These are phyloP conservation scores for Caerostris extrusa DNA, from an alignment of 1,140 invertebrate genomes.

Conservation along the genomic window DNA sequence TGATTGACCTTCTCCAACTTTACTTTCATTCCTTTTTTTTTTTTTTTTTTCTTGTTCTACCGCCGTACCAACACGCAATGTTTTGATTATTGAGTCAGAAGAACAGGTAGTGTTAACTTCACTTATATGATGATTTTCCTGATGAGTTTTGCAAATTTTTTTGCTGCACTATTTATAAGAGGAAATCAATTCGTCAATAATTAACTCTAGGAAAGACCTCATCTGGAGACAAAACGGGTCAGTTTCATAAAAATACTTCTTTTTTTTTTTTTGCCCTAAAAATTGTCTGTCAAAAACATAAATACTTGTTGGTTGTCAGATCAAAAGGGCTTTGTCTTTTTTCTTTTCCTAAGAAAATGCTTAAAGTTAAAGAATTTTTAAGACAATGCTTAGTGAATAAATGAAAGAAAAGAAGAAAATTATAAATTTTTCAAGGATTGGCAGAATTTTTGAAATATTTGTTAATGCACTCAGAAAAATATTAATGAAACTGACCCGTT, in stretches of 20 bases:
- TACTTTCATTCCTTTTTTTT: neutral
- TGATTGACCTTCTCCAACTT: constrained; percentile 53
- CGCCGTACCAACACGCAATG: neutral
- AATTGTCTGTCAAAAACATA: too few relatives aligned
- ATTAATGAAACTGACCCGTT: neutral
- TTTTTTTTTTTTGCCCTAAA: neutral
- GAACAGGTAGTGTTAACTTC: neutral
- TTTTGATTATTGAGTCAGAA: neutral
- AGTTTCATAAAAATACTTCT: neutral
- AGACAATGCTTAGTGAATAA: too few relatives aligned
- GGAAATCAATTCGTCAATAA: constrained; percentile 8
- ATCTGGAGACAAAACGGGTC: neutral
- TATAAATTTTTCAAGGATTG: too few relatives aligned
- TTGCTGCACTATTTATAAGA: neutral
- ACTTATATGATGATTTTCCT: neutral
- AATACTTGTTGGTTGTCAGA: too few relatives aligned
- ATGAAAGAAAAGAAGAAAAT: too few relatives aligned
- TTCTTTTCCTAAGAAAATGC: too few relatives aligned
- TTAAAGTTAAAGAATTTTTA: too few relatives aligned
- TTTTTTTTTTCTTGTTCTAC: neutral
- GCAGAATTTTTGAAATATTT: too few relatives aligned
- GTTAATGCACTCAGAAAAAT: too few relatives aligned
- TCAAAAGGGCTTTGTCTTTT: too few relatives aligned
- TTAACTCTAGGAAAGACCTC: neutral
- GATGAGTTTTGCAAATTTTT: neutral